Evolutionary conservation across 2,888 invertebrate species (phyloP).

Genomic region (Epicampocera succincta): DNA sequence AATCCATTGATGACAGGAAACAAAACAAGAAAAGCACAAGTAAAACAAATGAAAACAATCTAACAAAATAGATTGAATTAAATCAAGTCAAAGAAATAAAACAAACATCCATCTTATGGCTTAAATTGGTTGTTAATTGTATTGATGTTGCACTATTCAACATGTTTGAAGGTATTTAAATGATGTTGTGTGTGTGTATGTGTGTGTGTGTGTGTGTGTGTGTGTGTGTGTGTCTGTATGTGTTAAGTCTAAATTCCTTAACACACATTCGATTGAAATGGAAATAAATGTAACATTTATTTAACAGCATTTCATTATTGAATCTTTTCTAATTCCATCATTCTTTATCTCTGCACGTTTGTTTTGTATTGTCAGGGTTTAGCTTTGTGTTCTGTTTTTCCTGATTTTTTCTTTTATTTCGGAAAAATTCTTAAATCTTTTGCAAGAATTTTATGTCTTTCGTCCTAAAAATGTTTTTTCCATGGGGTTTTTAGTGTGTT

Average conservation of each 20-base stretch:
- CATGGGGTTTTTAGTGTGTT: slow-evolving; percentile 20
- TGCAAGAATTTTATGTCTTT: neutral
- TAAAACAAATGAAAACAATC: slow-evolving; percentile 45
- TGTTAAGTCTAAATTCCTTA: neutral
- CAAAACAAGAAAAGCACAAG: slow-evolving; percentile 9
- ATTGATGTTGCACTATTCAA: neutral
- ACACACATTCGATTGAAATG: slow-evolving; percentile 7
- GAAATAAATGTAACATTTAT: slow-evolving; percentile 14
- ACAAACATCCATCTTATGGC: slow-evolving; percentile 46
- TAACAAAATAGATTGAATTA: slow-evolving; percentile 65
- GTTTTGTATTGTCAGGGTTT: slow-evolving; percentile 48
- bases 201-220: neutral
- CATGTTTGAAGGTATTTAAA: too few species aligned
- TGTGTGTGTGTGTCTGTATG: slow-evolving; percentile 2
- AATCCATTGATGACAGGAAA: neutral
- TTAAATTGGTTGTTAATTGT: slow-evolving; percentile 16
- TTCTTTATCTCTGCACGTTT: slow-evolving; percentile 62
- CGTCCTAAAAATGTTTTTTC: neutral
- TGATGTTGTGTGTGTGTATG: too few species aligned
- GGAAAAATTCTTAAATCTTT: neutral
- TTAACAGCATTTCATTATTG: neutral
- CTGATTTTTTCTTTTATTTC: slow-evolving; percentile 38
- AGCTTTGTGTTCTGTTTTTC: slow-evolving; percentile 32
- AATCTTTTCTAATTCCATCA: slow-evolving; percentile 65
- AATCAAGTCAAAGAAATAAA: slow-evolving; percentile 62